Base-by-base conservation (phyloP, 2,113 vertebrate genomes). In the Riparia riparia region DNA sequence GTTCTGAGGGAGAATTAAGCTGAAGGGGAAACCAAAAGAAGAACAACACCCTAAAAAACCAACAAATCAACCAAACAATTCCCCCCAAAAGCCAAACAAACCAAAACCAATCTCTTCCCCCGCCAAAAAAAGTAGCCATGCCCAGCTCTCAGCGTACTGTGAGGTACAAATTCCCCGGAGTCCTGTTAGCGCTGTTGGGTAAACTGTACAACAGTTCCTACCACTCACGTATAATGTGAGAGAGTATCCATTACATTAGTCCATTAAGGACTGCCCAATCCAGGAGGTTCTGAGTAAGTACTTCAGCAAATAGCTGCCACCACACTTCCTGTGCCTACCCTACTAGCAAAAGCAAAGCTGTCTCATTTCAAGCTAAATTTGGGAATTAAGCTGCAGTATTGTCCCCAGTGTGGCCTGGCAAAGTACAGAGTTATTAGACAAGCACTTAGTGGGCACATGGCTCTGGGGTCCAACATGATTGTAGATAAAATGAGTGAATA, bases 381-480 rank as follows among this genome's bases (percentile, higher is more conserved):
- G 58, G 47, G 74, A 82, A 73, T 22, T 65, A 37, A 76, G 22
- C 45, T 70, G 54, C n/a, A 57, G 25, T 5, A 58, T 37, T 4
- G 2, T 61, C 41, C 53, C 2, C 0, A 31, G 42, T 31, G 44
- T 77, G 31, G 42, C n/a, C 25, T 6, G 1, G n/a, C n/a, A 57
- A 17, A 17, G 10, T 17, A 21, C 6, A 12, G 10, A 39, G 21
- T 9, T 63, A 37, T 17, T 79, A 79, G 69, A 58, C n/a, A 72
- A 72, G 31, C 21, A 41, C 18, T 31, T 65, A 65, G 31, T 13
- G 37, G 8, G 22, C 45, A 69, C 44, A 45, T 10, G 71, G 12
- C 44, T 72, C 56, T 76, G 29, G 34, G 37, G 25, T 44, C 37
- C 5, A 9, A 56, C 12, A 10, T 0, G 0, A 10, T 29, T 45